Evolutionary conservation across 2,888 invertebrate genomes (phyloP), one percentile per base, ranked within the genome.

Genomic region (Perithous albicinctus): DNA sequence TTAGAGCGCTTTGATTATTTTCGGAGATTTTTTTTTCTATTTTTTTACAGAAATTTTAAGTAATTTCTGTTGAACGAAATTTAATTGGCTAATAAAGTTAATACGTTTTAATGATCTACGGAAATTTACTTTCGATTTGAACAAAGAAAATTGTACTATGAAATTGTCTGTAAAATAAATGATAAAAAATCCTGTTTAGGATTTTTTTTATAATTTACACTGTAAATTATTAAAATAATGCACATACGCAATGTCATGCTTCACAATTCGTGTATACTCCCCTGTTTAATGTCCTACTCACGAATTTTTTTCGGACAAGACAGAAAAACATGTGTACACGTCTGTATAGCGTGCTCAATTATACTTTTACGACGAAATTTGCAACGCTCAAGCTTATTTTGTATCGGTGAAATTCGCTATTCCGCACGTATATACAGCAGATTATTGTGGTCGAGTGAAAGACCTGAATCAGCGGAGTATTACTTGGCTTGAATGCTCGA

Each of bases 371-470:
- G 18, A 48, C 20, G 29, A 29, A 29, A 29, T 29, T 29, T 29
- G 29, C 29, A 29, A 29, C 29, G 5, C 15, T 48, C 48, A 8
- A 48, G 48, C 20, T 48, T 20, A 15, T 48, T 20, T 48, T 1
- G 2, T 29, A 8, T 56, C 12, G 29, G 54, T 29, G 54, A 29
- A 56, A 56, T 56, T 56, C 29, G 29, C 26, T 56, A n/a, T 56
- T 56, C 12, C n/a, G n/a, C 2, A 23, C 6, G 23, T 29, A 1
- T 23, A 29, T 2, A 26, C 3, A 10, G 8, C 10, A 56, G 5
- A 29, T 29, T 56, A 56, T 56, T 56, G 3, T 12, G 2, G 4
- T 10, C 54, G 26, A 29, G 29, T 56, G 29, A 56, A 56, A 26
- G 54, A 29, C 54, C 10, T 56, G 54, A 26, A 51, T 23, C 23